Percentiles rank a stretch among this genome's conserved stretches.
These are phyloP conservation scores for Sycobia sp. DNA, from an alignment of 1,140 invertebrate genomes.

Conservation along the genomic window DNA sequence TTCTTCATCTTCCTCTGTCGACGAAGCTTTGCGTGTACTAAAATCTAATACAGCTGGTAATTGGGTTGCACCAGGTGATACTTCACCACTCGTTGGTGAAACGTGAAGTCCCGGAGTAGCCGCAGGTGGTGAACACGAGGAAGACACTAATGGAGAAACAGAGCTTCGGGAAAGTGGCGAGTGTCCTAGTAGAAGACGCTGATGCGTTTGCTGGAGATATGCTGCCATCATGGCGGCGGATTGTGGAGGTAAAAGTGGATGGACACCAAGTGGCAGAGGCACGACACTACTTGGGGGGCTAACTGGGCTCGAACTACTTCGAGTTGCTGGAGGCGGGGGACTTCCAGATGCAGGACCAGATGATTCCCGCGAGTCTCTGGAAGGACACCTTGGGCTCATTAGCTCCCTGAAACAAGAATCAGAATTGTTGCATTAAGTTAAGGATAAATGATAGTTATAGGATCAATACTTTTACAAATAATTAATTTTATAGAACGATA, in stretches of 20 bases:
- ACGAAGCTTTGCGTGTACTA: constrained; percentile 69
- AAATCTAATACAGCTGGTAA: constrained; percentile 75
- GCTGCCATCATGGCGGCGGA: constrained; percentile 77
- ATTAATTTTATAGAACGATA: too few relatives aligned
- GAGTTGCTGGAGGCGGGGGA: constrained; percentile 68
- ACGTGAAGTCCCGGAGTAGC: constrained; percentile 57
- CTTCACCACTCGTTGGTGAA: constrained; percentile 50
- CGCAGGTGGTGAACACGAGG: constrained; percentile 65
- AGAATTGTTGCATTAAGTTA: constrained; percentile 31
- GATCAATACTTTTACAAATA: neutral
- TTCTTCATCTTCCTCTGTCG: constrained; percentile 63
- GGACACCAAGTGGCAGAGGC: constrained; percentile 55
- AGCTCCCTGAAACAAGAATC: constrained; percentile 72
- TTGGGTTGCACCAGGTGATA: constrained; percentile 56
- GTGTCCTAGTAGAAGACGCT: constrained; percentile 74
- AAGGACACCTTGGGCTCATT: constrained; percentile 77
- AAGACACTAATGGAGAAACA: constrained; percentile 67
- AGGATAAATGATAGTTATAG: neutral
- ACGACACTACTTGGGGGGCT: constrained; percentile 58
- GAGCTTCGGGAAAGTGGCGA: constrained; percentile 71
- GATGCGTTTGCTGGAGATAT: constrained; percentile 73
- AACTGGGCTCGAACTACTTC: constrained; percentile 61
- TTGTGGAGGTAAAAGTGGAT: constrained; percentile 71
- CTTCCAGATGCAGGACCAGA: constrained; percentile 63
- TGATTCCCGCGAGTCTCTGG: constrained; percentile 74